Base-by-base conservation (phyloP, 2,113 vertebrate species). In the Esox niger region DNA sequence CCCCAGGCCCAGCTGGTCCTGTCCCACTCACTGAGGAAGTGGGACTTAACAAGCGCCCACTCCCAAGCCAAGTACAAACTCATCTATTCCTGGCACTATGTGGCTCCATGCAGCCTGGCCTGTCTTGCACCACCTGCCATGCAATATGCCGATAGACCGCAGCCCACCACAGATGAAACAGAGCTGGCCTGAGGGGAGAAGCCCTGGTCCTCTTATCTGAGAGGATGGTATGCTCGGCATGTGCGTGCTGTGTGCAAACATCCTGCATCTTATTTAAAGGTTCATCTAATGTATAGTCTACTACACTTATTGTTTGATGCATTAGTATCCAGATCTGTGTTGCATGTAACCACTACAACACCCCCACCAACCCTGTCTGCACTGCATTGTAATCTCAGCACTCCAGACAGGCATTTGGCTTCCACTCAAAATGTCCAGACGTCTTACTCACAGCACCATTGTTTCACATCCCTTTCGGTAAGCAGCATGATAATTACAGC, bases 371-470 rank as follows among this genome's bases (percentile, higher is more conserved):
- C 35, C 5, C 5, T 15, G 15, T 52, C 47, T 9, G n/a, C 21
- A 17, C n/a, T 43, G 38, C 38, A 43, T 79, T 80, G 2, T 73
- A 77, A 82, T 76, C 76, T 75, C 79, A n/a, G 47, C n/a, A 82
- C 77, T 79, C 86, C 81, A 87, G 86, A 88, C 83, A 88, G 86
- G 84, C 86, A 80, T 84, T 87, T 88, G 88, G 88, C 88, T 59
- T 55, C 0, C 54, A 62, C 78, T 85, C 86, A 89, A 88, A 84
- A 85, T 73, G 82, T 89, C 88, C 86, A 89, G 87, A 89, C 87
- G 43, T 86, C 87, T 89, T 86, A 88, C 86, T 89, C 86, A 89
- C 86, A 89, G 87, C 65, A 71, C 75, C 78, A 87, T 87, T 88
- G 86, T 87, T 88, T 88, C 87, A 81, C 79, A 86, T 88, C 79